These are phyloP conservation scores for Siniperca scherzeri DNA, from an alignment of 2,797 vertebrate genomes.

Conservation along the genomic window DNA sequence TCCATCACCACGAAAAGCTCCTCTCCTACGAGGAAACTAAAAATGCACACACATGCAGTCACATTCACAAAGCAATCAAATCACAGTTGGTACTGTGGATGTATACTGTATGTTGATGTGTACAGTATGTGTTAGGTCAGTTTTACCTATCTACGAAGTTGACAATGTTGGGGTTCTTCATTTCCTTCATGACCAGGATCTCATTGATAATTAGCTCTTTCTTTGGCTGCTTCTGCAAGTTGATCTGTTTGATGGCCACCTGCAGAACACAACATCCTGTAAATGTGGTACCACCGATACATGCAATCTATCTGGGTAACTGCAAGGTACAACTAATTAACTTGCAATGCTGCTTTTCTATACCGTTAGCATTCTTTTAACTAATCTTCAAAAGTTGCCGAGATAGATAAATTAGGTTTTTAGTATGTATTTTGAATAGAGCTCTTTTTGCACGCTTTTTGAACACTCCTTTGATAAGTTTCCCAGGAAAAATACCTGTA, in stretches of 20 bases:
- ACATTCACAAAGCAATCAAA: background rate
- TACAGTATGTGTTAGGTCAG: background rate
- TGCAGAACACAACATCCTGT: conserved; percentile 67
- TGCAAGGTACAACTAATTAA: background rate
- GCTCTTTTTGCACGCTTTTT: background rate
- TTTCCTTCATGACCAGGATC: conserved; percentile 99
- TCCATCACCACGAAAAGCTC: conserved; percentile 99
- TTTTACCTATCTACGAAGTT: conserved; percentile 97
- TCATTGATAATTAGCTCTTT: conserved; percentile 99
- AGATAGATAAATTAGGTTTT: background rate
- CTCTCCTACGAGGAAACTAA: conserved; percentile 93
- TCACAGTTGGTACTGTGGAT: background rate
- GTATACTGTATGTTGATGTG: background rate
- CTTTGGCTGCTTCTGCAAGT: conserved; percentile 99
- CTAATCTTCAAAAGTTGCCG: background rate
- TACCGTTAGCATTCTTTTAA: background rate
- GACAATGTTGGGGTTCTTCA: conserved; percentile 99
- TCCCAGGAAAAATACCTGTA: background rate
- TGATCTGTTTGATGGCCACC: conserved; percentile 99
- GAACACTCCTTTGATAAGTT: background rate
- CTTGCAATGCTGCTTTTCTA: background rate
- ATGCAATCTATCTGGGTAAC: background rate
- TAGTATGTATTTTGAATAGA: background rate
- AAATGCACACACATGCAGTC: background rate
- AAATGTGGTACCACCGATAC: background rate